These are phyloP conservation scores for Poecile atricapillus DNA, from an alignment of 2,113 vertebrate species.

Conservation along the genomic window DNA sequence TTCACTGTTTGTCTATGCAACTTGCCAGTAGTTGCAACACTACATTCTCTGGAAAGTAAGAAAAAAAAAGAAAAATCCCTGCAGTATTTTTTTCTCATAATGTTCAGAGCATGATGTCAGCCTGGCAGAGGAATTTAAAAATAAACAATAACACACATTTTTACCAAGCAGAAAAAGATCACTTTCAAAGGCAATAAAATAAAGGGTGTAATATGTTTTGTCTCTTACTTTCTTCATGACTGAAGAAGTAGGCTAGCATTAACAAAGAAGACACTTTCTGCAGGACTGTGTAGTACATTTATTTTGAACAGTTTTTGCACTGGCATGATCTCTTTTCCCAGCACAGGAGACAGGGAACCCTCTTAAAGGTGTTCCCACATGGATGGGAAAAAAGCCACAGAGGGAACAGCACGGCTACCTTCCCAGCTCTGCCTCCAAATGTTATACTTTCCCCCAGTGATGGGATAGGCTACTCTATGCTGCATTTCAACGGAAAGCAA, in stretches of 20 bases:
- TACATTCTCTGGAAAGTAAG: constrained; percentile 20
- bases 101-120: constrained; percentile 36
- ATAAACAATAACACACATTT: constrained; percentile 43
- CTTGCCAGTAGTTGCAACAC: constrained; percentile 46
- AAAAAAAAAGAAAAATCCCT: not conserved
- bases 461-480: not conserved
- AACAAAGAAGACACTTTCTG: not conserved
- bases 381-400: not conserved
- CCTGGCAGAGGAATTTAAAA: constrained; percentile 32
- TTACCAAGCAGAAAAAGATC: constrained; percentile 9
- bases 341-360: not conserved
- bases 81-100: constrained; percentile 34
- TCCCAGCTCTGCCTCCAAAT: not conserved
- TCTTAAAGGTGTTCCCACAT: not conserved
- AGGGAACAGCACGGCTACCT: not conserved
- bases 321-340: not conserved
- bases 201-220: not conserved
- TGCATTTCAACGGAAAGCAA: not conserved
- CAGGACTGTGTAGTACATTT: not conserved
- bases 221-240: not conserved
- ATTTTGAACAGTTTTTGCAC: not conserved
- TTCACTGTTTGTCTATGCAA: not conserved
- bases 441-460: not conserved
- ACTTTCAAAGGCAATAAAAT: not conserved
- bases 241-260: not conserved